A percentile compares a stretch with the other conserved stretches of the same genome.
These are phyloP conservation scores for Empis livida DNA, from an alignment of 2,888 invertebrate species.

Conservation along the genomic window DNA sequence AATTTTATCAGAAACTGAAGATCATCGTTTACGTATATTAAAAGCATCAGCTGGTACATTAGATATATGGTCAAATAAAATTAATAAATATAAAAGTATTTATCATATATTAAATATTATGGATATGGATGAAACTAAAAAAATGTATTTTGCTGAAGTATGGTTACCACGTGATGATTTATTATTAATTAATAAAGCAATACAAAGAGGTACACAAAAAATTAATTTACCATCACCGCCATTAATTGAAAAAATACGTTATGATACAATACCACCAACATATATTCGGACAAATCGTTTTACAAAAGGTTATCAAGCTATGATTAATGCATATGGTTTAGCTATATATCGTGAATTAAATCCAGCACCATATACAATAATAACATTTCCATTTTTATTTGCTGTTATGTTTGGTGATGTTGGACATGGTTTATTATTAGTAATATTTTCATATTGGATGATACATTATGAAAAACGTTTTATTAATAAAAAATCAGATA, in stretches of 20 bases:
- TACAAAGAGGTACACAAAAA: constrained; percentile 64
- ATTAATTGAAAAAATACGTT: constrained; percentile 73
- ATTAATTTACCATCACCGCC: constrained; percentile 77
- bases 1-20: constrained; percentile 60
- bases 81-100: constrained; percentile 72
- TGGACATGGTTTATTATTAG: constrained; percentile 80
- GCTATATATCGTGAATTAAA: constrained; percentile 86
- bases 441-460: constrained; percentile 67
- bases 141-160: constrained; percentile 73
- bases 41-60: constrained; percentile 14
- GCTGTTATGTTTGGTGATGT: constrained; percentile 94
- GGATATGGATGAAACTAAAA: constrained; percentile 68
- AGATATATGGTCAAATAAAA: constrained; percentile 67
- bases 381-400: constrained; percentile 90
- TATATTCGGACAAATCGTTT: constrained; percentile 84
- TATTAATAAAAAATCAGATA: constrained; percentile 45
- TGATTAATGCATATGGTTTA: constrained; percentile 90
- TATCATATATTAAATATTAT: constrained; percentile 84
- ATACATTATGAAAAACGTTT: constrained; percentile 64
- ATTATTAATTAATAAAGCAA: constrained; percentile 55
- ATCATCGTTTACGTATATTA: constrained; percentile 61
- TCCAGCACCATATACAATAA: constrained; percentile 76
- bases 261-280: constrained; percentile 68
- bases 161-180: constrained; percentile 67
- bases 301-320: constrained; percentile 78